Evolutionary conservation across 1,140 invertebrate species (phyloP).

Genomic region (Papilio xuthus): DNA sequence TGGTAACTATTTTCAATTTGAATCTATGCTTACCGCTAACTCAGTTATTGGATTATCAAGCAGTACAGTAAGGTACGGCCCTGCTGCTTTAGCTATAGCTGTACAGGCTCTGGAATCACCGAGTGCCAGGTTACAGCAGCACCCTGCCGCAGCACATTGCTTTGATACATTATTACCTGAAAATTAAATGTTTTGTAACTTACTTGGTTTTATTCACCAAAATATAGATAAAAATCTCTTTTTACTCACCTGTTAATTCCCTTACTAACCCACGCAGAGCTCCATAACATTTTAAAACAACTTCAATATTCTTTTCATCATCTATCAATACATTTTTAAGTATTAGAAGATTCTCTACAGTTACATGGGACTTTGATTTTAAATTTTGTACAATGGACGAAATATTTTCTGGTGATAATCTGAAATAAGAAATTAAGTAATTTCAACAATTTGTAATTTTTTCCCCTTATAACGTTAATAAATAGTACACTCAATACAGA

Average conservation of each 20-base stretch:
- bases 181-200: constrained; percentile 38
- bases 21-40: constrained; percentile 63
- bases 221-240: neutral
- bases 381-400: constrained; percentile 57
- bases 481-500: too few species aligned
- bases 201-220: neutral
- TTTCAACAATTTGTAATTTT: neutral
- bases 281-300: constrained; percentile 71
- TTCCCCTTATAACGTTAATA: too few species aligned
- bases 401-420: constrained; percentile 51
- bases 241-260: constrained; percentile 69
- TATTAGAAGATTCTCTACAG: constrained; percentile 54
- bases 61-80: constrained; percentile 69
- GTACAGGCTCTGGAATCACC: constrained; percentile 61
- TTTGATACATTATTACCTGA: constrained; percentile 67
- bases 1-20: neutral
- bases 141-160: constrained; percentile 71
- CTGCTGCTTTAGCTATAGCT: constrained; percentile 62
- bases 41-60: constrained; percentile 67
- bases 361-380: constrained; percentile 59
- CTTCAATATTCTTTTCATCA: constrained; percentile 59
- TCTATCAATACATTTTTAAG: constrained; percentile 74
- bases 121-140: constrained; percentile 75
- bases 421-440: constrained; percentile 46
- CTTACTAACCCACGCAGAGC: constrained; percentile 73